These are phyloP conservation scores for Andrena dorsata DNA, from an alignment of 2,888 invertebrate genomes.

Conservation along the genomic window DNA sequence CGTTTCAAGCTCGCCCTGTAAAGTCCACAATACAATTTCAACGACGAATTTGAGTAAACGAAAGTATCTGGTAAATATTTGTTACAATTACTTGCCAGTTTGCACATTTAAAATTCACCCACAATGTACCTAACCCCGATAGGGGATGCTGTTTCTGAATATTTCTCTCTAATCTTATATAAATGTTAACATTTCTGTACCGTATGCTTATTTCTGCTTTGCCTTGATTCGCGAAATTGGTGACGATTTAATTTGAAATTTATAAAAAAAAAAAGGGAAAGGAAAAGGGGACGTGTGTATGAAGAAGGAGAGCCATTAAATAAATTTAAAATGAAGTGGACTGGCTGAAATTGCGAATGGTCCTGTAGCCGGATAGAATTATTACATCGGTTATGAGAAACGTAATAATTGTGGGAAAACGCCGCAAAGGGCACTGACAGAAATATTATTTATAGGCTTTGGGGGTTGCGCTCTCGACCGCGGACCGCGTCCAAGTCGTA, in stretches of 20 bases:
- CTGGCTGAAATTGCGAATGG: slow-evolving; percentile 53
- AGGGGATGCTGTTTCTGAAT: too few relatives aligned
- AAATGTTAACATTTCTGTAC: too few relatives aligned
- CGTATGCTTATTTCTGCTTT: too few relatives aligned
- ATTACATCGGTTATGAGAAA: slow-evolving; percentile 71
- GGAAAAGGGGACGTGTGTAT: neutral
- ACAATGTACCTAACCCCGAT: too few relatives aligned
- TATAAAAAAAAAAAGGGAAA: neutral
- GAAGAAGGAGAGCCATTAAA: slow-evolving; percentile 19
- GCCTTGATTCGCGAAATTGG: too few relatives aligned
- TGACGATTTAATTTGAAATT: neutral
- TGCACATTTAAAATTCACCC: too few relatives aligned
- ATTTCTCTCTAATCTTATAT: too few relatives aligned
- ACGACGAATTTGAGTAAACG: too few relatives aligned
- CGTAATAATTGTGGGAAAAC: slow-evolving; percentile 70
- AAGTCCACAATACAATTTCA: too few relatives aligned
- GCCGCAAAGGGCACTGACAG: slow-evolving; percentile 62
- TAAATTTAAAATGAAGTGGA: slow-evolving; percentile 54
- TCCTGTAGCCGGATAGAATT: slow-evolving; percentile 64
- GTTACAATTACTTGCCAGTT: too few relatives aligned
- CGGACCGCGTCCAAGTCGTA: slow-evolving; percentile 55
- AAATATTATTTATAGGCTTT: slow-evolving; percentile 67
- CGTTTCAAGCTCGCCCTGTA: too few relatives aligned
- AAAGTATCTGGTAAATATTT: too few relatives aligned
- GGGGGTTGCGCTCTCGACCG: slow-evolving; percentile 40